A percentile compares a stretch with the other conserved stretches of the same genome.
Conservation (phyloP, 2,797 vertebrate species). For the Hozukius guyotensis region DNA sequence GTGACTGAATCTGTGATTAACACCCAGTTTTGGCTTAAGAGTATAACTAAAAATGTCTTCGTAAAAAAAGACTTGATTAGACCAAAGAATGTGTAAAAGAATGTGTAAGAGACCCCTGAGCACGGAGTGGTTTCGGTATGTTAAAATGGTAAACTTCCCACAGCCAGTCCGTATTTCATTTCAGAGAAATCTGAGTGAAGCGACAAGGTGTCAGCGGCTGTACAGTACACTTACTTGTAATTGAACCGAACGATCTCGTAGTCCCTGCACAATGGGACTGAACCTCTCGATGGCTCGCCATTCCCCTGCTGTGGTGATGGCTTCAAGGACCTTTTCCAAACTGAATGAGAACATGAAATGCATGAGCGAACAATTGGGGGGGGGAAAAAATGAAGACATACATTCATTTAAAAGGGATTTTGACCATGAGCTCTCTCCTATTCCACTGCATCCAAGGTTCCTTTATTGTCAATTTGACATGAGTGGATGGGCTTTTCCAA, state of each 20-base stretch:
- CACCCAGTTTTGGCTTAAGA: neutral
- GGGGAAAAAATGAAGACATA: conserved; percentile 8
- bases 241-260: conserved; percentile 90
- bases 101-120: neutral
- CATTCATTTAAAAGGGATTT: conserved; percentile 35
- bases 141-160: neutral
- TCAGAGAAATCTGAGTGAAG: conserved; percentile 18
- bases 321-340: conserved; percentile 97
- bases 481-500: neutral
- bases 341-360: conserved; percentile 78
- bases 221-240: conserved; percentile 87
- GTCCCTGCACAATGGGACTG: conserved; percentile 92
- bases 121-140: neutral
- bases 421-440: neutral
- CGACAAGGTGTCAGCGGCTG: conserved; percentile 5
- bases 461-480: neutral
- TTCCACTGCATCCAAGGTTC: conserved; percentile 1
- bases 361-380: conserved; percentile 33
- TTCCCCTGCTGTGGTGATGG: conserved; percentile 92
- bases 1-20: neutral
- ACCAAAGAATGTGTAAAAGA: neutral
- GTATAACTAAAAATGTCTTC: neutral
- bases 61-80: neutral
- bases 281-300: conserved; percentile 89
- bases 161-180: conserved; percentile 19